These are phyloP conservation scores for Urechis unicinctus DNA, from an alignment of 2,888 invertebrate species.

Conservation along the genomic window DNA sequence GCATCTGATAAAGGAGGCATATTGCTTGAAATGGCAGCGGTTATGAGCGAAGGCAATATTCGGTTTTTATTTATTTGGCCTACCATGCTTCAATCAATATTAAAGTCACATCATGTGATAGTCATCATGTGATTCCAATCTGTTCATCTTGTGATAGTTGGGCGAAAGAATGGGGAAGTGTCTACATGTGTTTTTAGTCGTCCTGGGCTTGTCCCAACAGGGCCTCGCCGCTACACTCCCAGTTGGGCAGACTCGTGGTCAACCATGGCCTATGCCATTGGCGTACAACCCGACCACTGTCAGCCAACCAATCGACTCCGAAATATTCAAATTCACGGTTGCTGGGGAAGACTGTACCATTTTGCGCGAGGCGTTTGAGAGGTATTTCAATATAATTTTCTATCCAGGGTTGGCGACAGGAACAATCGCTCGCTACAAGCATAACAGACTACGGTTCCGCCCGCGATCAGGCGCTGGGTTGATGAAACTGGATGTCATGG, in stretches of 20 bases:
- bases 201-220: no score
- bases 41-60: no score
- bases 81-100: no score
- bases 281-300: constrained; percentile 4
- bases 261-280: constrained; percentile 26
- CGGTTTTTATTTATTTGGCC: no score
- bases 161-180: no score
- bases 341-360: constrained; percentile 54
- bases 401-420: background rate
- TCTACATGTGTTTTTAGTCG: no score
- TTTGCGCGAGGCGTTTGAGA: constrained; percentile 55
- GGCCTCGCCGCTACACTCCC: no score
- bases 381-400: constrained; percentile 56
- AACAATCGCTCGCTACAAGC: background rate
- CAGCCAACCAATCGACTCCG: constrained; percentile 1
- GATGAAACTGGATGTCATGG: constrained; percentile 92
- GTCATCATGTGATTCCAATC: no score
- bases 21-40: no score
- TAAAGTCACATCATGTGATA: no score
- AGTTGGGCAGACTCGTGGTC: constrained; percentile 16
- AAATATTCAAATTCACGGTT: constrained; percentile 22
- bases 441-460: background rate
- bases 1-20: no score
- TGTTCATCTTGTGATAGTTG: no score
- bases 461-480: constrained; percentile 59